Evolutionary conservation across 2,797 vertebrate genomes (phyloP), one percentile per base, ranked within the genome.

Genomic region (Cossypha caffra): DNA sequence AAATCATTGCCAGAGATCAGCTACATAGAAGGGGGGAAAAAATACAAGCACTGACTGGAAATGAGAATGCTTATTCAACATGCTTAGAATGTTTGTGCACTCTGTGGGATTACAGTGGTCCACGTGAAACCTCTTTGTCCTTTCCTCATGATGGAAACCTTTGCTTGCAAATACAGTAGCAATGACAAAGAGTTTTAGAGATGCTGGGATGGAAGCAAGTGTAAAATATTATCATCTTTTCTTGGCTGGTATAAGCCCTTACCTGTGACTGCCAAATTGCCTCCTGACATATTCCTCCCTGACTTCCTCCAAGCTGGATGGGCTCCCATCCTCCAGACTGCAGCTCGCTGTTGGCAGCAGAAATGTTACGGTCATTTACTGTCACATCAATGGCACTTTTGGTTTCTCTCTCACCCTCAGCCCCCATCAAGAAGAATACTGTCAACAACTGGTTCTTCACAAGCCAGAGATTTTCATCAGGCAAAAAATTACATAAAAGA

Each of bases 241-340:
- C 33, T 80, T 79, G 33, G 69, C 7, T 77, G 25, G 47, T 52
- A 31, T 17, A 62, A 89, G 33, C 51, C 79, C 91, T 95, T 96
- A 98, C 98, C 98, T 97, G 51, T 94, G 71, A 47, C 91, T 84
- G 47, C 55, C 76, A 5, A 95, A 98, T 86, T 97, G 96, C 42
- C 95, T 93, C 28, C 74, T 96, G 82, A 97, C 83, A 52, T 98
- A 99, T 64, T 98, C 96, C 42, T 98, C 97, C 85, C 96, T 98
- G 76, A 98, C 96, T 80, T 98, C 98, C 80, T 98, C 97, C 96
- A 99, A 88, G 95, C 64, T 98, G 73, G 88, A 97, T 1, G 96
- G 97, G 50, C 95, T 97, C 24, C 93, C 96, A 80, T 98, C 97
- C 50, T 98, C 97, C 78, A 97, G 81, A 42, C 97, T 95, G 81